Conservation (phyloP, 2,797 vertebrate species). For the Lacerta bilineata region DNA sequence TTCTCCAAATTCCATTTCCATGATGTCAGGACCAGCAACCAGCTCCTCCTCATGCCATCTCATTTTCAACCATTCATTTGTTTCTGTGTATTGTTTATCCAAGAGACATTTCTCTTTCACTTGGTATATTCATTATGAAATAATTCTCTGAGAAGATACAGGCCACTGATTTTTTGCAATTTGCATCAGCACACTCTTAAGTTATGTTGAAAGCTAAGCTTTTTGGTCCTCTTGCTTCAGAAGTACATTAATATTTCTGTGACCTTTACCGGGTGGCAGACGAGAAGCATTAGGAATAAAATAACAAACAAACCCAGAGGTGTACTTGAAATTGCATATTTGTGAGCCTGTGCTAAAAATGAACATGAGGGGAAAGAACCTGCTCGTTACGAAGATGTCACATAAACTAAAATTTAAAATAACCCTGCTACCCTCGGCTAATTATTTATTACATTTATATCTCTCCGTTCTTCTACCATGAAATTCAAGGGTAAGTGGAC, state of each 20-base stretch:
- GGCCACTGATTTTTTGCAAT: slow-evolving; percentile 80
- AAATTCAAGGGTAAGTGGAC: no score
- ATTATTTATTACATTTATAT: background rate
- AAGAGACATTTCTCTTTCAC: slow-evolving; percentile 73
- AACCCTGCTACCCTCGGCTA: slow-evolving; percentile 36
- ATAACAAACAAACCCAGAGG: slow-evolving; percentile 71
- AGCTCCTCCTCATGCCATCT: slow-evolving; percentile 39
- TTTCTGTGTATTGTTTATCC: slow-evolving; percentile 64
- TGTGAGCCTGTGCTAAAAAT: slow-evolving; percentile 56
- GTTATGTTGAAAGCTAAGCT: slow-evolving; percentile 73
- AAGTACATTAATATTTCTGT: slow-evolving; percentile 79
- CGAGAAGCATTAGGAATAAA: slow-evolving; percentile 75
- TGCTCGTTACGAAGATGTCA: slow-evolving; percentile 53
- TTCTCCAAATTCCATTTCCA: slow-evolving; percentile 62
- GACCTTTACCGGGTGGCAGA: slow-evolving; percentile 80
- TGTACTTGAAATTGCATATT: slow-evolving; percentile 50
- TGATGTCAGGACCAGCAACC: slow-evolving; percentile 64
- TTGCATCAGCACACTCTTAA: slow-evolving; percentile 74
- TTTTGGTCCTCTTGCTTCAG: slow-evolving; percentile 75
- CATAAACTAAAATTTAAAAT: slow-evolving; percentile 38
- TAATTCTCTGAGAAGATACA: slow-evolving; percentile 79
- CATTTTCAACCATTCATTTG: slow-evolving; percentile 59
- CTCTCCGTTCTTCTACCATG: background rate
- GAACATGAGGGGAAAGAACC: slow-evolving; percentile 52
- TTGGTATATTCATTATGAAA: slow-evolving; percentile 75